Evolutionary conservation across 2,888 invertebrate species (phyloP), one percentile per base, ranked within the genome.

Genomic region (Stenotaenia linearis): DNA sequence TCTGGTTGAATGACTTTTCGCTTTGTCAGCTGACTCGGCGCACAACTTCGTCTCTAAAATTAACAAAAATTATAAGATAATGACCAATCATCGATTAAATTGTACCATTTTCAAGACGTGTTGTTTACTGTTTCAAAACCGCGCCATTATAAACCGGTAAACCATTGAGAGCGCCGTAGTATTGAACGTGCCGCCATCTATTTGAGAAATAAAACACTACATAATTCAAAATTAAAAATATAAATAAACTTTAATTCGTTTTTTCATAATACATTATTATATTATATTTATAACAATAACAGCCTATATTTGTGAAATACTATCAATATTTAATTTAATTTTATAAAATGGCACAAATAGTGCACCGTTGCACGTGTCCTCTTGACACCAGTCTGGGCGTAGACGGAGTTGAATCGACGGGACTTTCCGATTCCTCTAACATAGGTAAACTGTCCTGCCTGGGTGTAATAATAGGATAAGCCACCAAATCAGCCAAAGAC

Each of bases 41-140:
- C 75, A 75, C 28, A 75, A 75, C 75, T 75, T 75, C 75, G 75
- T n/a, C 75, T 28, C 75, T 56, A 56, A 56, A 56, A 56, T 56
- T 18, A 56, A 2, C 6, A 56, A 56, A 23, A 18, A 18, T n/a
- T 7, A 18, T 18, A 56, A 56, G n/a, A 56, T 37, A 15, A 5
- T 15, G 1, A 37, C 37, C 15, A 37, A 37, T 37, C 15, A 37
- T 9, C 15, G 15, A 1, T 56, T 56, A n/a, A 56, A 56, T 56
- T 1, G 15, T 9, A 56, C 56, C 56, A 56, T 56, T 56, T 56
- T 56, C 56, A 56, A 56, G 56, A 18, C 18, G 56, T 37, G 10
- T 12, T 37, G 12, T 9, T 15, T 37, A 1, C 37, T 37, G 9
- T 5, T 9, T 37, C 15, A 37, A 37, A 37, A 37, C 10, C 37